Conservation (phyloP, 64 coral and sea anemone species). For the Stichodactyla mertensii region DNA sequence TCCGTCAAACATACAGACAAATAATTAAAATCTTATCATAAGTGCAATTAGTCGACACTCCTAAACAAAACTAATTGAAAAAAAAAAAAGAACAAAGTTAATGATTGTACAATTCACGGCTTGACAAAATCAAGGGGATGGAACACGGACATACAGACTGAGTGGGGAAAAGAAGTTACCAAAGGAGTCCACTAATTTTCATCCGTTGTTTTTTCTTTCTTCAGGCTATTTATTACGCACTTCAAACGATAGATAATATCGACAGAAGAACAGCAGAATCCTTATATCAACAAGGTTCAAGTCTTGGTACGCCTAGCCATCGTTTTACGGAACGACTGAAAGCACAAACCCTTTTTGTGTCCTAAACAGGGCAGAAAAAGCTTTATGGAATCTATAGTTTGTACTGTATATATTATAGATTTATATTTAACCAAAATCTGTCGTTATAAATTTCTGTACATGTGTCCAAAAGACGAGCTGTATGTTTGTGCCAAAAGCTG, state of each 20-base stretch:
- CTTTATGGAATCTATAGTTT: neutral
- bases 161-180: neutral
- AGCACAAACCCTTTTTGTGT: neutral
- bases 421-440: neutral
- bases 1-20: too few relatives aligned
- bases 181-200: neutral
- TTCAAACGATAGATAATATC: conserved; percentile 20
- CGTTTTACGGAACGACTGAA: neutral
- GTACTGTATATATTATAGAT: neutral
- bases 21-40: too few relatives aligned
- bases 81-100: neutral
- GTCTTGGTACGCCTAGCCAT: neutral
- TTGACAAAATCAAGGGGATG: too few relatives aligned
- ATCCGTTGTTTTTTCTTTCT: neutral
- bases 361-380: neutral
- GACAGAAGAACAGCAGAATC: conserved; percentile 7
- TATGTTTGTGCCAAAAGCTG: too few relatives aligned
- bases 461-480: too few relatives aligned
- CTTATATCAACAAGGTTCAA: neutral
- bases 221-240: conserved; percentile 26
- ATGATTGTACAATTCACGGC: too few relatives aligned
- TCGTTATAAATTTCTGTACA: too few relatives aligned
- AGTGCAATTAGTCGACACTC: too few relatives aligned
- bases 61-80: too few relatives aligned
- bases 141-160: too few relatives aligned